Evolutionary conservation across 2,888 invertebrate species (phyloP).

Genomic region (Acrobasis consociella): DNA sequence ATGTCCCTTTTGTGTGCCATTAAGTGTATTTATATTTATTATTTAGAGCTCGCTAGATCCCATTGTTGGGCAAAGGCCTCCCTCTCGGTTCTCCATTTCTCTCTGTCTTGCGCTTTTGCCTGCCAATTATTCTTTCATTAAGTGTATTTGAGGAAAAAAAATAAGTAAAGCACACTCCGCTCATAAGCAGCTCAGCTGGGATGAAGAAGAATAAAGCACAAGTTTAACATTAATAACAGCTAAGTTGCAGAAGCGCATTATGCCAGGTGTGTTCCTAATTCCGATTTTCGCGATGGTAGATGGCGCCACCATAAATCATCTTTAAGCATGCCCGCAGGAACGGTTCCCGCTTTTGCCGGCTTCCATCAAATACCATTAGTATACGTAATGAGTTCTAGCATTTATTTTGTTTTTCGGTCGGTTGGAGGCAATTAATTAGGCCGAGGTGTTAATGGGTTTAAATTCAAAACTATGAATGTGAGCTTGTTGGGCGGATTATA

Average conservation of each 20-base stretch:
- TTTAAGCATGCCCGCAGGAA: slow-evolving; percentile 48
- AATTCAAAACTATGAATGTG: slow-evolving; percentile 20
- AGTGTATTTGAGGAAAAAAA: no score
- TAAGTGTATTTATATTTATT: no score
- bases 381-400: slow-evolving; percentile 45
- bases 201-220: no score
- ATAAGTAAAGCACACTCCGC: no score
- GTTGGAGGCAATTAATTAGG: slow-evolving; percentile 34
- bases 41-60: no score
- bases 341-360: slow-evolving; percentile 49
- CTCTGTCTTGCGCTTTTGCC: no score
- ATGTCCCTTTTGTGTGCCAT: no score
- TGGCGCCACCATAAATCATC: slow-evolving; percentile 50
- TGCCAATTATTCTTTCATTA: no score
- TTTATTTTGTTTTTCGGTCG: slow-evolving; percentile 39
- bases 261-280: background rate
- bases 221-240: background rate
- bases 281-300: slow-evolving; percentile 10
- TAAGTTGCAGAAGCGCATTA: background rate
- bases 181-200: no score
- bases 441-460: slow-evolving; percentile 30
- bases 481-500: slow-evolving; percentile 3
- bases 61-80: no score
- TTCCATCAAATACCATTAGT: slow-evolving; percentile 56
- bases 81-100: no score